A percentile compares a stretch with the other conserved stretches of the same genome.
Evolutionary conservation across 2,888 invertebrate species (phyloP).

Genomic region (Spodoptera picta): DNA sequence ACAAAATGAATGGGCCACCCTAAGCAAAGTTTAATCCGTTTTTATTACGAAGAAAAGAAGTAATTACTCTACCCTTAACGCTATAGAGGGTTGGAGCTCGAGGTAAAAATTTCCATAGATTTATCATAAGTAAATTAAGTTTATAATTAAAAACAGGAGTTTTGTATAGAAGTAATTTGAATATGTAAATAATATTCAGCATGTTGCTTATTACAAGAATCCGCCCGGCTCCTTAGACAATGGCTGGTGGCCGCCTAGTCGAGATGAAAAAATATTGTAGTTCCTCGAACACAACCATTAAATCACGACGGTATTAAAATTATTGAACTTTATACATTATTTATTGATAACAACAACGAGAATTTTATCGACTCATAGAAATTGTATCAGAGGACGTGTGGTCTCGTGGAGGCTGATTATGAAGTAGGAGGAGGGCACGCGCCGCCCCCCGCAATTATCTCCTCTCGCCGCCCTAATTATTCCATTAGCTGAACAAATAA

Average conservation of each 20-base stretch:
- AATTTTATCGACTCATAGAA: constrained; percentile 28
- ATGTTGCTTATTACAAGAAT: constrained; percentile 71
- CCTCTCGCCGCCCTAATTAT: constrained; percentile 76
- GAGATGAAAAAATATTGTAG: constrained; percentile 11
- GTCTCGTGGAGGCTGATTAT: constrained; percentile 59
- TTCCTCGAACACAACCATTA: not conserved
- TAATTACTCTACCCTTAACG: constrained; percentile 88
- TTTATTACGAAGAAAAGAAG: constrained; percentile 89
- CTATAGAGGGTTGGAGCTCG: constrained; percentile 84
- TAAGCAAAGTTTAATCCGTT: constrained; percentile 89
- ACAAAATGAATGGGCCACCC: constrained; percentile 87
- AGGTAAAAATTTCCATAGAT: constrained; percentile 89
- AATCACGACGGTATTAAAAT: constrained; percentile 2
- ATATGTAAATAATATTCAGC: constrained; percentile 85
- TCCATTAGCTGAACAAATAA: constrained; percentile 84
- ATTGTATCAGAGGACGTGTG: constrained; percentile 43
- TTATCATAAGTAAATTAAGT: constrained; percentile 89
- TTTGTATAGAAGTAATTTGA: constrained; percentile 87
- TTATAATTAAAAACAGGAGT: constrained; percentile 89
- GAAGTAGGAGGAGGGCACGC: constrained; percentile 49
- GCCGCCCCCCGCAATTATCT: constrained; percentile 70
- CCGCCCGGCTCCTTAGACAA: constrained; percentile 51
- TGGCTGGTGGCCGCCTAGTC: constrained; percentile 21
- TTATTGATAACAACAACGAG: not conserved
- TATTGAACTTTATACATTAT: not conserved